These are phyloP conservation scores for Thyatira batis DNA, from an alignment of 2,888 invertebrate species.

Conservation along the genomic window DNA sequence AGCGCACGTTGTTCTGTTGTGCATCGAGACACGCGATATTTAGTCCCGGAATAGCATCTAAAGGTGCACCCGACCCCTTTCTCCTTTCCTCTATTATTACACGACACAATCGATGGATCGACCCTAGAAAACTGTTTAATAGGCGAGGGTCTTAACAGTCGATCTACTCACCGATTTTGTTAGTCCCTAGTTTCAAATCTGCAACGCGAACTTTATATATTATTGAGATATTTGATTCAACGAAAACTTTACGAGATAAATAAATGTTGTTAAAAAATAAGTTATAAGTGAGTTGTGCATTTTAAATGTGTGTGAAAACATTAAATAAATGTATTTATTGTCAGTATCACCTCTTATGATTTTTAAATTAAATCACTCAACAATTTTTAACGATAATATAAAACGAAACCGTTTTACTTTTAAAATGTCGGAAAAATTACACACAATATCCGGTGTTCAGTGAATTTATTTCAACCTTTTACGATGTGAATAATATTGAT, in stretches of 20 bases:
- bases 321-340: too few relatives aligned
- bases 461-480: background rate
- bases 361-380: background rate
- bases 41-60: constrained; percentile 40
- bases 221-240: background rate
- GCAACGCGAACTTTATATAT: background rate
- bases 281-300: too few relatives aligned
- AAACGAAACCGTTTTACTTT: background rate
- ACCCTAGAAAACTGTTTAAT: constrained; percentile 46
- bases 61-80: constrained; percentile 73
- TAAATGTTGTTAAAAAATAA: too few relatives aligned
- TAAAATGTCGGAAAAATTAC: background rate
- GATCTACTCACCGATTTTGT: constrained; percentile 14
- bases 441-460: background rate
- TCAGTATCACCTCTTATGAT: background rate
- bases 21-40: constrained; percentile 65
- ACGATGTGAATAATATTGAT: background rate
- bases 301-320: background rate
- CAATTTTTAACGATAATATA: background rate
- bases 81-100: constrained; percentile 57
- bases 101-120: constrained; percentile 48
- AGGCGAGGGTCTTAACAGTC: constrained; percentile 53
- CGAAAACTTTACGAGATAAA: too few relatives aligned
- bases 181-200: background rate
- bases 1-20: constrained; percentile 36